phyloP scores from a whole-genome alignment of 2,797 vertebrate species.

The Poecilia velifera region DNA sequence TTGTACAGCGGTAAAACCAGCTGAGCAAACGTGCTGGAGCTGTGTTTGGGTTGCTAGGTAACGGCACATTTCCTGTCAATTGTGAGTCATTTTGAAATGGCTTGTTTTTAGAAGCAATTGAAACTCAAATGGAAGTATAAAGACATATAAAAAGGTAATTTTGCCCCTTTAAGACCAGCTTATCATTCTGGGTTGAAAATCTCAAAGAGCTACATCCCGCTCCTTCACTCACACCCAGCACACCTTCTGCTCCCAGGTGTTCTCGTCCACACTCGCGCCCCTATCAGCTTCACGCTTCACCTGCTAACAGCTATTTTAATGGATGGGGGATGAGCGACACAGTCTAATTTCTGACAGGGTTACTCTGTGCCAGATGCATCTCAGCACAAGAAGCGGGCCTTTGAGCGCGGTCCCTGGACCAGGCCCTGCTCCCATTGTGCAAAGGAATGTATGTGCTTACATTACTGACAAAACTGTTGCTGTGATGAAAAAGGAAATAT shows the following conservation, averaged over 20 bases:
- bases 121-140: too few relatives aligned
- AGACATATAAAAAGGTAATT: too few relatives aligned
- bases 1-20: too few relatives aligned
- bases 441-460: conserved; percentile 63
- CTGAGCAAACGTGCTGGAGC: too few relatives aligned
- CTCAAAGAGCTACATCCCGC: conserved; percentile 11
- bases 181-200: conserved; percentile 12
- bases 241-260: conserved; percentile 72
- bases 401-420: conserved; percentile 26
- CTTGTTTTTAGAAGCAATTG: too few relatives aligned
- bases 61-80: too few relatives aligned
- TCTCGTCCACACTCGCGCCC: conserved; percentile 52
- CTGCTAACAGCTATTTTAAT: conserved; percentile 77
- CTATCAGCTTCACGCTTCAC: conserved; percentile 67
- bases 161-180: conserved; percentile 42
- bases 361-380: conserved; percentile 38
- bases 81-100: too few relatives aligned
- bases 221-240: conserved; percentile 34
- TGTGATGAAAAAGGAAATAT: conserved; percentile 42
- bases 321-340: conserved; percentile 68
- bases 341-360: conserved; percentile 69
- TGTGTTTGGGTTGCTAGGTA: too few relatives aligned
- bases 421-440: conserved; percentile 39
- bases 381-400: conserved; percentile 36
- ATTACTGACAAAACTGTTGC: conserved; percentile 50